Conservation (phyloP, 2,113 vertebrate genomes). For the Gavialis gangeticus region DNA sequence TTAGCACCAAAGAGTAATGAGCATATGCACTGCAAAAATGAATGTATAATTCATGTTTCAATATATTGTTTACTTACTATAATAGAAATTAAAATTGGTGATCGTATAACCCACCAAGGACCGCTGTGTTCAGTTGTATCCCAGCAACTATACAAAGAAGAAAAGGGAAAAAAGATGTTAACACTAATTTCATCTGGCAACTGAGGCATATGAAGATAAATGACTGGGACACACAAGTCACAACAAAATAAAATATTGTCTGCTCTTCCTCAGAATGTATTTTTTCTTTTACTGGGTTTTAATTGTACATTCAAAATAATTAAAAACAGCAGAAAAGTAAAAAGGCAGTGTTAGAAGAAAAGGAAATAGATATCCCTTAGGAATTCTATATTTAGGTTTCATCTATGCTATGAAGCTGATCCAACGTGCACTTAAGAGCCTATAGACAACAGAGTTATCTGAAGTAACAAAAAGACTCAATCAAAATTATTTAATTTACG, state of each 20-base stretch:
- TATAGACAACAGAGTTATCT: background rate
- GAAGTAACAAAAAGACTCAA: background rate
- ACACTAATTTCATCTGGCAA: background rate
- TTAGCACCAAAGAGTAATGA: background rate
- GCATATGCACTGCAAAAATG: background rate
- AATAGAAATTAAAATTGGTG: constrained; percentile 84
- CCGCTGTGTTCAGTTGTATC: constrained; percentile 82
- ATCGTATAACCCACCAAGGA: constrained; percentile 85
- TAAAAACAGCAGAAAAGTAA: background rate
- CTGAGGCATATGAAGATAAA: background rate
- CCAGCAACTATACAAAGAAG: constrained; percentile 80
- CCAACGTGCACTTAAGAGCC: background rate
- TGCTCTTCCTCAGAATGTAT: background rate
- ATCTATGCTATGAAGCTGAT: background rate
- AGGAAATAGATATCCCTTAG: accelerated
- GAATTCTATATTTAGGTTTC: background rate
- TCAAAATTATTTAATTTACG: background rate
- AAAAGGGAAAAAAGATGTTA: background rate
- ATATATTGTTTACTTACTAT: constrained; percentile 79
- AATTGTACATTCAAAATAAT: background rate
- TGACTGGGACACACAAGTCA: background rate
- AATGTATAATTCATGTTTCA: constrained; percentile 12
- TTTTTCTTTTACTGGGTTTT: background rate
- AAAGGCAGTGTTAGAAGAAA: background rate
- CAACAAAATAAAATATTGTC: constrained; percentile 1